Conservation (phyloP, 92 coral and sea anemone species). For the Blastomussa wellsi region DNA sequence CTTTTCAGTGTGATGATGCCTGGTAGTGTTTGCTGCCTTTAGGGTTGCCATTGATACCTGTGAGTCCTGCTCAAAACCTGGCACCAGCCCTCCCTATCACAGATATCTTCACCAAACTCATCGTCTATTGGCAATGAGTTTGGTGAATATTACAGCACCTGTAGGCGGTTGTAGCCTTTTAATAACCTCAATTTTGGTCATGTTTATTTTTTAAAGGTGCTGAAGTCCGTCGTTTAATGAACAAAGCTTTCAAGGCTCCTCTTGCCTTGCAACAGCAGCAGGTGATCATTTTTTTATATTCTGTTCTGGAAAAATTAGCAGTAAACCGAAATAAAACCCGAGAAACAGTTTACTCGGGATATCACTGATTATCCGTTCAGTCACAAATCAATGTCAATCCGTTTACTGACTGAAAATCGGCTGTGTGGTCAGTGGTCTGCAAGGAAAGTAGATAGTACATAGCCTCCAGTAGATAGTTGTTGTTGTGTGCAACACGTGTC, state of each 20-base stretch:
- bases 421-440: not conserved
- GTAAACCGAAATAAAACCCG: too few species aligned
- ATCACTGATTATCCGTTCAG: not conserved
- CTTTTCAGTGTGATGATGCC: too few species aligned
- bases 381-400: not conserved
- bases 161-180: not conserved
- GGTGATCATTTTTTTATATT: slow-evolving; percentile 38
- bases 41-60: too few species aligned
- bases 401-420: not conserved
- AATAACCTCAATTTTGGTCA: not conserved
- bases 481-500: too few species aligned
- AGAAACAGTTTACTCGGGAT: too few species aligned
- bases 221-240: slow-evolving; percentile 96
- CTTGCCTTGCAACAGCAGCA: slow-evolving; percentile 92
- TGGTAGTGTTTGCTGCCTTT: too few species aligned
- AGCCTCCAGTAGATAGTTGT: not conserved
- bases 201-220: slow-evolving; percentile 61
- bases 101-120: too few species aligned
- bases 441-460: too few species aligned
- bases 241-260: slow-evolving; percentile 94
- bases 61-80: too few species aligned
- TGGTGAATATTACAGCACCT: too few species aligned
- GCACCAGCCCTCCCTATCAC: too few species aligned
- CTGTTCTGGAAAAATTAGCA: not conserved
- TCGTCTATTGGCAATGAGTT: too few species aligned